These are phyloP conservation scores for Chymomyza fuscimana DNA, from an alignment of 2,888 invertebrate species.

Conservation along the genomic window DNA sequence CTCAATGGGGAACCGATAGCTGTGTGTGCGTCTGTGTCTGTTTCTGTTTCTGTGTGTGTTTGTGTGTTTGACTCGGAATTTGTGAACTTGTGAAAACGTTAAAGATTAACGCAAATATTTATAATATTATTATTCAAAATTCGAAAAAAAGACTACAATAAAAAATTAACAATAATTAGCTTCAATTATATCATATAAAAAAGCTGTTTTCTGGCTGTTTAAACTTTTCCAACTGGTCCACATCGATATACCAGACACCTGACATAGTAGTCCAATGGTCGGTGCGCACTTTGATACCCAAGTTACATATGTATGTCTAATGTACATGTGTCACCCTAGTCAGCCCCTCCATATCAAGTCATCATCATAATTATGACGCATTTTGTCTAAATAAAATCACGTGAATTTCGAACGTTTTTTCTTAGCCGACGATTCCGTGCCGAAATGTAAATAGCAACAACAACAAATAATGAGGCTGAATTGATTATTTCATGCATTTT, in stretches of 20 bases:
- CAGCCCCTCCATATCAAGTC: constrained; percentile 13
- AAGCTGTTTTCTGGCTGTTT: not conserved
- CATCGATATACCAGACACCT: constrained; percentile 20
- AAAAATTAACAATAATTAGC: constrained; percentile 58
- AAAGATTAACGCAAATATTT: constrained; percentile 67
- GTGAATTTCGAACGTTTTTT: constrained; percentile 48
- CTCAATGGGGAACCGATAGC: too few relatives aligned
- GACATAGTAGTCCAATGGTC: not conserved
- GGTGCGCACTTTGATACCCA: not conserved
- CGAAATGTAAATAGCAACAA: not conserved
- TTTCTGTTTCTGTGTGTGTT: too few relatives aligned
- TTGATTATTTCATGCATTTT: constrained; percentile 43
- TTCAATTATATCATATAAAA: constrained; percentile 38
- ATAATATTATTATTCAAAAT: constrained; percentile 4
- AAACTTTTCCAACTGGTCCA: not conserved
- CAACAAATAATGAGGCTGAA: constrained; percentile 42
- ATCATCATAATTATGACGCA: constrained; percentile 2
- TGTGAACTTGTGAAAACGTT: constrained; percentile 62
- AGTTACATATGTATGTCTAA: not conserved
- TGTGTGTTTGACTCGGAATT: constrained; percentile 12
- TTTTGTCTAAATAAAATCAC: constrained; percentile 67
- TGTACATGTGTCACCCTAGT: not conserved
- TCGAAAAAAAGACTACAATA: constrained; percentile 33
- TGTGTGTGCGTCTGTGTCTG: constrained; percentile 14
- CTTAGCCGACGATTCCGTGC: constrained; percentile 9